Conservation (phyloP, 1,140 invertebrate species). For the Acromyrmex echinatior region DNA sequence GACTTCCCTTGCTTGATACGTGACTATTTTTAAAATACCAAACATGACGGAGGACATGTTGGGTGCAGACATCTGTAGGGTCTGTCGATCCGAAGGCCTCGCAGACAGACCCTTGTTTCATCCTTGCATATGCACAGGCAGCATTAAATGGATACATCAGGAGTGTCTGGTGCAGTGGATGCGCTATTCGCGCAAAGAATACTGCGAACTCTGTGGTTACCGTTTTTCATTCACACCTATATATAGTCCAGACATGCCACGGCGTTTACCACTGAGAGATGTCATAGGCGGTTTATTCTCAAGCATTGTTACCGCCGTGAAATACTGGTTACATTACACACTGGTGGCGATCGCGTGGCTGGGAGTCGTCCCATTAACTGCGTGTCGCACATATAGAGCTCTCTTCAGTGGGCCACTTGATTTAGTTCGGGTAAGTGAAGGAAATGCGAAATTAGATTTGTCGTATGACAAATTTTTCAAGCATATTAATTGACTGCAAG, state of each 20-base stretch:
- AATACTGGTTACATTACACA: constrained; percentile 99
- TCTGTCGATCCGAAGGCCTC: constrained; percentile 97
- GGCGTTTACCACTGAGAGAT: constrained; percentile 96
- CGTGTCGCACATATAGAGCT: constrained; percentile 98
- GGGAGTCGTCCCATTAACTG: constrained; percentile 98
- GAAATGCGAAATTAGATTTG: neutral
- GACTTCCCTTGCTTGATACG: constrained; percentile 36
- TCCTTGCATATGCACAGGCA: constrained; percentile 99
- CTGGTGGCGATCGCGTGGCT: constrained; percentile 99
- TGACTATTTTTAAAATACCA: constrained; percentile 50
- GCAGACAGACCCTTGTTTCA: constrained; percentile 96
- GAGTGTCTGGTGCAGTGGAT: constrained; percentile 96
- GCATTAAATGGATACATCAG: constrained; percentile 99
- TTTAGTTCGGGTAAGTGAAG: constrained; percentile 87
- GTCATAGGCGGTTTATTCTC: constrained; percentile 95
- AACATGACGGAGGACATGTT: constrained; percentile 87
- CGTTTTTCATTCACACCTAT: constrained; percentile 99
- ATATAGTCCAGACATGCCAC: constrained; percentile 99
- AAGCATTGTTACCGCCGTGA: constrained; percentile 96
- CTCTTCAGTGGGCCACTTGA: constrained; percentile 96
- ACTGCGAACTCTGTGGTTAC: constrained; percentile 99
- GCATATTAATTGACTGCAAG: no score
- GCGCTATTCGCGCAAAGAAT: constrained; percentile 98
- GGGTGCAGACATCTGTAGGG: constrained; percentile 96
- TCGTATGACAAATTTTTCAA: no score